phyloP scores from a whole-genome alignment of 2,113 vertebrate species.

The Pagrus major region DNA sequence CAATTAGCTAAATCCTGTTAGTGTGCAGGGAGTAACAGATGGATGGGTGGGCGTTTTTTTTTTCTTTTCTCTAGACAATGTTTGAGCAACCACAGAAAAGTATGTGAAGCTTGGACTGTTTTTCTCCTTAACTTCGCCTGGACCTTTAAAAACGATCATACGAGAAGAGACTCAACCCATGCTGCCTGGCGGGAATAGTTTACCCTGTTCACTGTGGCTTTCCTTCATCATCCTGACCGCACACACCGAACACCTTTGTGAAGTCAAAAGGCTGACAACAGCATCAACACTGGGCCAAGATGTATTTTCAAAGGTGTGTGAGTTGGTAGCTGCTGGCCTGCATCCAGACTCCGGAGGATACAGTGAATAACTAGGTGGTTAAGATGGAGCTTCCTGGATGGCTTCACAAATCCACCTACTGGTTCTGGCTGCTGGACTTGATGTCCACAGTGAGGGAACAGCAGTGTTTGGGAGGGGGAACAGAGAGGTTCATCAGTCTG shows the following conservation, averaged over 20 bases:
- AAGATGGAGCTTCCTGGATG: neutral
- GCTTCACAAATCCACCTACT: constrained; percentile 32
- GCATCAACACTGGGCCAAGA: neutral
- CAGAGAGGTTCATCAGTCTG: constrained; percentile 17
- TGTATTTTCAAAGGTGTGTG: constrained; percentile 6
- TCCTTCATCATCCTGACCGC: neutral
- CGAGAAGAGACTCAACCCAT: neutral
- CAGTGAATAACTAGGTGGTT: neutral
- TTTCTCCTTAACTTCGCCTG: neutral
- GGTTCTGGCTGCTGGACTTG: constrained; percentile 30
- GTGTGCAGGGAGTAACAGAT: constrained; percentile 20
- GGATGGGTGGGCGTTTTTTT: constrained; percentile 1
- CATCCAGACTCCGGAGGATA: neutral
- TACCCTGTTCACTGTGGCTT: neutral
- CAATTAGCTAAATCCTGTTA: too few species aligned
- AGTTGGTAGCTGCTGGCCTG: neutral
- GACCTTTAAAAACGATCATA: neutral
- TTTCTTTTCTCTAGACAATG: constrained; percentile 6
- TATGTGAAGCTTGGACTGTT: neutral
- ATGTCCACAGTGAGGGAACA: neutral
- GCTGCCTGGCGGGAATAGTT: neutral
- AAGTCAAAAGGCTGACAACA: neutral
- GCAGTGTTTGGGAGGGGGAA: constrained; percentile 9
- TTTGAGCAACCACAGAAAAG: constrained; percentile 7
- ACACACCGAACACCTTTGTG: neutral